Evolutionary conservation across 2,113 vertebrate species (phyloP).

Genomic region (Oncorhynchus mykiss): DNA sequence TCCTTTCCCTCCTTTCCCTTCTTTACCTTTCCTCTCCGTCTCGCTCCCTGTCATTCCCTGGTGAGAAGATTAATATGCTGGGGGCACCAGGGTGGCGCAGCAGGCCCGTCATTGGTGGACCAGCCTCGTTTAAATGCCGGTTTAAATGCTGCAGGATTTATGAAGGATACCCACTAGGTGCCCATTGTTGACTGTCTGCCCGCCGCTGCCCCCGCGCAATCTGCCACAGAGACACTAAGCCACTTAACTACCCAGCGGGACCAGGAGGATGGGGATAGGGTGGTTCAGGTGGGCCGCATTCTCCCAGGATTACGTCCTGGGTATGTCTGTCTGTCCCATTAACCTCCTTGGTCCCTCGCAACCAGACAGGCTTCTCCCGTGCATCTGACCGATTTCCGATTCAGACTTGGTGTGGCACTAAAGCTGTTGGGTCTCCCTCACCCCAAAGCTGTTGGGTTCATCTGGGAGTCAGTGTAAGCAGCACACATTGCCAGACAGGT

Average conservation of each 20-base stretch:
- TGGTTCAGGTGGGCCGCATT: no score
- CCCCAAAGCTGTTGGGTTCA: constrained; percentile 12
- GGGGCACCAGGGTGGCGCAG: no score
- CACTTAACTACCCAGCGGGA: constrained; percentile 49
- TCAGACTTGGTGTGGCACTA: no score
- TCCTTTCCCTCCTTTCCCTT: not conserved
- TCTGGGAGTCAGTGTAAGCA: not conserved
- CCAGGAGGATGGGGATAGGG: not conserved
- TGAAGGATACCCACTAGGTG: constrained; percentile 62
- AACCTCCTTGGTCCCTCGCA: no score
- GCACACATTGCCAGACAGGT: not conserved
- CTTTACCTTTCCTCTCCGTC: not conserved
- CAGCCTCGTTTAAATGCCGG: constrained; percentile 45
- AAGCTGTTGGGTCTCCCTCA: no score
- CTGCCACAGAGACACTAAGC: constrained; percentile 56
- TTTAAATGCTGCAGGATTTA: constrained; percentile 66
- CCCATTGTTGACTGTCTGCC: constrained; percentile 67
- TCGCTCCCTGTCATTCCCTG: no score
- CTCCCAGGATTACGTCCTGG: no score
- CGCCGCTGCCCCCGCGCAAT: constrained; percentile 46
- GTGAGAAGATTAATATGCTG: no score
- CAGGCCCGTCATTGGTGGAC: constrained; percentile 32
- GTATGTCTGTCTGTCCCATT: no score
- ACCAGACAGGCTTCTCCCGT: no score
- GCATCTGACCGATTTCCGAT: no score